Percentiles rank a stretch among this genome's conserved stretches.
These are phyloP conservation scores for Ceratitis capitata DNA, from an alignment of 1,140 invertebrate species.

Conservation along the genomic window DNA sequence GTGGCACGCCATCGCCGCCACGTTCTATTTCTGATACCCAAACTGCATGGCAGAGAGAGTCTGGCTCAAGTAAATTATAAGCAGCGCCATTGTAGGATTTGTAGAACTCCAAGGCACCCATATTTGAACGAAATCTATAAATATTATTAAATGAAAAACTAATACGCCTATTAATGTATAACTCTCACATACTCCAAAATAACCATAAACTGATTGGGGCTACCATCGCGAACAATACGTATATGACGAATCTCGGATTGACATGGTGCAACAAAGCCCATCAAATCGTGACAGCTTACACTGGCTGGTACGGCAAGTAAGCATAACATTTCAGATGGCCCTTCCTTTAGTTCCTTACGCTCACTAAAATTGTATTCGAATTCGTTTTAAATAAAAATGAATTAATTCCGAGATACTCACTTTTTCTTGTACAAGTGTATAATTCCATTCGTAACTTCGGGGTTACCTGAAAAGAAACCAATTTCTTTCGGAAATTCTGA, in stretches of 20 bases:
- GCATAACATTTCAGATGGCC: constrained; percentile 83
- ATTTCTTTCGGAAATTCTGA: constrained; percentile 71
- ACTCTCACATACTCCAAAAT: constrained; percentile 77
- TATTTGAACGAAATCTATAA: constrained; percentile 71
- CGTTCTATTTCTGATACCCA: constrained; percentile 95
- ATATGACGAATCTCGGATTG: constrained; percentile 90
- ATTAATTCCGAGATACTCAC: constrained; percentile 66
- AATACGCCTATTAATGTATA: not conserved
- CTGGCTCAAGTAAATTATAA: constrained; percentile 93
- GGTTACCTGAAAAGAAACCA: constrained; percentile 96
- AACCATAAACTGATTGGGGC: constrained; percentile 97
- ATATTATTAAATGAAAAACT: not conserved
- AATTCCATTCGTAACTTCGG: constrained; percentile 95
- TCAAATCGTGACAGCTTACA: constrained; percentile 91
- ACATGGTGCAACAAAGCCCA: constrained; percentile 95
- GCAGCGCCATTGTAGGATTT: constrained; percentile 89
- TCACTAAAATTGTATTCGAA: constrained; percentile 65
- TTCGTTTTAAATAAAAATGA: not conserved
- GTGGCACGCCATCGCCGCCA: constrained; percentile 75
- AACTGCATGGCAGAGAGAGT: constrained; percentile 88
- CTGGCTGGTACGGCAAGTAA: constrained; percentile 92
- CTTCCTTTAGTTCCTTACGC: constrained; percentile 73
- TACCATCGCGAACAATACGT: constrained; percentile 85
- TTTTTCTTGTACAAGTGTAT: constrained; percentile 97
- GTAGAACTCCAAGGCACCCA: constrained; percentile 91